A percentile compares a stretch with the other conserved stretches of the same genome.
phyloP scores from a whole-genome alignment of 2,113 vertebrate genomes.

The Eira barbara region DNA sequence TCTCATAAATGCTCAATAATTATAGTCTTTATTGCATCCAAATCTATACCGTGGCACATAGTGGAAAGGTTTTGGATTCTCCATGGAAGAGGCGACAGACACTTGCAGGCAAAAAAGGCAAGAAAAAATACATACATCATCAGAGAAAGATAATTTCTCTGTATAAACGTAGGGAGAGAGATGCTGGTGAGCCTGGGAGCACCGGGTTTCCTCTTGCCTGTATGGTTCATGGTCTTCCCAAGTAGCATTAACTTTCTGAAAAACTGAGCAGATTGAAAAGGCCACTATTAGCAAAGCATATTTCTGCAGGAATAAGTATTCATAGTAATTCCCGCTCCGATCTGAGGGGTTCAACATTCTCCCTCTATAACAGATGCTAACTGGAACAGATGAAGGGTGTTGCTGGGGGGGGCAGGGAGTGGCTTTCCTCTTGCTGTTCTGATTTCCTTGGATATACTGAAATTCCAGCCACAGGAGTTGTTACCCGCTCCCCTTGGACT shows the following conservation, averaged over 20 bases:
- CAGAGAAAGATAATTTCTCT: background rate
- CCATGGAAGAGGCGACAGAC: slow-evolving; percentile 78
- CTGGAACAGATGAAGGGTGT: background rate
- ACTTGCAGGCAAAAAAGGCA: slow-evolving; percentile 74
- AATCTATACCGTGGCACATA: slow-evolving; percentile 80
- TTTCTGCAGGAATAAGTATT: slow-evolving; percentile 67
- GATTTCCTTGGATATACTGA: slow-evolving; percentile 64
- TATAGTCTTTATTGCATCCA: slow-evolving; percentile 84
- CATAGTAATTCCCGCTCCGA: background rate
- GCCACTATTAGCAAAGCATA: slow-evolving; percentile 61
- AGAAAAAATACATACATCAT: too few relatives aligned
- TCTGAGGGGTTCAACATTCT: background rate
- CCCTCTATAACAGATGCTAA: background rate
- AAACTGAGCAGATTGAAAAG: slow-evolving; percentile 35
- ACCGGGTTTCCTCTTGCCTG: slow-evolving; percentile 62
- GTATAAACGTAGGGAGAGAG: background rate
- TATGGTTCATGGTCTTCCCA: slow-evolving; percentile 68
- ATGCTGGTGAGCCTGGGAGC: background rate
- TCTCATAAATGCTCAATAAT: slow-evolving; percentile 84
- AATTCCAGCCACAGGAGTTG: slow-evolving; percentile 21
- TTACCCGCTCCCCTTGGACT: background rate
- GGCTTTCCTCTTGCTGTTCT: slow-evolving; percentile 44
- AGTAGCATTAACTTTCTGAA: slow-evolving; percentile 75
- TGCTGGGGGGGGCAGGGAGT: background rate
- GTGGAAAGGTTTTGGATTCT: slow-evolving; percentile 79